Percentiles rank a stretch among this genome's conserved stretches.
phyloP scores from a whole-genome alignment of 35 echinoderm and acorn worm species.

The Apostichopus californicus region DNA sequence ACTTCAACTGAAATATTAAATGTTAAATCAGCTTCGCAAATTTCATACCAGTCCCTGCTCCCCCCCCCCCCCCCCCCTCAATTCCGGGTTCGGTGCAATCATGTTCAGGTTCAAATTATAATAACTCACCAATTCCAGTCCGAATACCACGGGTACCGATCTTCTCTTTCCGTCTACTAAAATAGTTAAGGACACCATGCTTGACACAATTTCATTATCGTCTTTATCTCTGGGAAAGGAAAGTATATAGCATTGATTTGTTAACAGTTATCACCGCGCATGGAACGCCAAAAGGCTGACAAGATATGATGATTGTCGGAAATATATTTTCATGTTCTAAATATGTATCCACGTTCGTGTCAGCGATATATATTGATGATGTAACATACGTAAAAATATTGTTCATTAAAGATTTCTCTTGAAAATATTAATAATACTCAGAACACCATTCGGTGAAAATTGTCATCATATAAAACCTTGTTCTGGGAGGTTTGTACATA shows the following conservation, averaged over 20 bases:
- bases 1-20: neutral
- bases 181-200: neutral
- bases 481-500: too few relatives aligned
- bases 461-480: too few relatives aligned
- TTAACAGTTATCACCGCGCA: neutral
- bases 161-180: neutral
- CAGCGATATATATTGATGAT: neutral
- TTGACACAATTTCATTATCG: constrained; percentile 1
- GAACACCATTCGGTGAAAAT: too few relatives aligned
- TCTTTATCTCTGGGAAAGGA: neutral
- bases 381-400: too few relatives aligned
- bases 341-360: too few relatives aligned
- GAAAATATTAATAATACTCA: too few relatives aligned
- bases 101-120: neutral
- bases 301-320: neutral
- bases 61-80: neutral
- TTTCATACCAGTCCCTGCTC: neutral
- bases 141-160: neutral
- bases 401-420: too few relatives aligned
- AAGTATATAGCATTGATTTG: neutral
- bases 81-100: neutral
- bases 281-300: neutral
- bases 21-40: neutral
- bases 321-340: neutral
- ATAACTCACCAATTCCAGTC: neutral